Conservation (phyloP, 1,140 invertebrate genomes). For the Tachypleus tridentatus region DNA sequence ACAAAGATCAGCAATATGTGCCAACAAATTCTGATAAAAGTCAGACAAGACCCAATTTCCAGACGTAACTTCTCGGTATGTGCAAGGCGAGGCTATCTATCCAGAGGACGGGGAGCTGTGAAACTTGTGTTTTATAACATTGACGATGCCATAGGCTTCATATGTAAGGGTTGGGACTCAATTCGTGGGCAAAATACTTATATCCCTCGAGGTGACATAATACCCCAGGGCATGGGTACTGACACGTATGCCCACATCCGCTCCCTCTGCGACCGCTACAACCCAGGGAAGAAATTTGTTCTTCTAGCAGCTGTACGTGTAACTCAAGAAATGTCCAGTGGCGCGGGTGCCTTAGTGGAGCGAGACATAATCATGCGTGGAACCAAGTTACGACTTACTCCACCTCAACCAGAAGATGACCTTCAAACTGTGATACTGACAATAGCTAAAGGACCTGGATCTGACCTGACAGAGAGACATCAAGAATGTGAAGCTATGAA, state of each 20-base stretch:
- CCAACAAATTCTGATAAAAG: slow-evolving; percentile 67
- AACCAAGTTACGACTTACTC: slow-evolving; percentile 55
- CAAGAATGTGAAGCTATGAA: slow-evolving; percentile 67
- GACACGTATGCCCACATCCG: slow-evolving; percentile 74
- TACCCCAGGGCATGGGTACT: slow-evolving; percentile 72
- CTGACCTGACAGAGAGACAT: slow-evolving; percentile 41
- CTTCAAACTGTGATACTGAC: slow-evolving; percentile 19
- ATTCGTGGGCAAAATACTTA: slow-evolving; percentile 35
- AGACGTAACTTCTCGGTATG: slow-evolving; percentile 63
- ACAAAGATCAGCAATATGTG: slow-evolving; percentile 66
- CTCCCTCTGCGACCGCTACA: slow-evolving; percentile 76
- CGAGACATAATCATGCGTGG: slow-evolving; percentile 70
- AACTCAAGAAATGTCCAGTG: slow-evolving; percentile 65
- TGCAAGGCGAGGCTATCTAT: slow-evolving; percentile 61
- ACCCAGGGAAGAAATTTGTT: slow-evolving; percentile 71
- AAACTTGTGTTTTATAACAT: slow-evolving; percentile 77
- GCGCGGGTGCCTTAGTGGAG: slow-evolving; percentile 55
- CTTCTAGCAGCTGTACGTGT: slow-evolving; percentile 81
- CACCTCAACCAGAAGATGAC: slow-evolving; percentile 18
- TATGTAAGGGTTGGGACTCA: slow-evolving; percentile 19
- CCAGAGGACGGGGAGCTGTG: slow-evolving; percentile 72
- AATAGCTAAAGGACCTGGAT: slow-evolving; percentile 13
- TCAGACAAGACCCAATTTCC: slow-evolving; percentile 67
- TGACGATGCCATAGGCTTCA: slow-evolving; percentile 65
- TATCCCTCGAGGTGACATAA: slow-evolving; percentile 61